Evolutionary conservation across 2,888 invertebrate species (phyloP).

Genomic region (Drosophila trichaetosa): DNA sequence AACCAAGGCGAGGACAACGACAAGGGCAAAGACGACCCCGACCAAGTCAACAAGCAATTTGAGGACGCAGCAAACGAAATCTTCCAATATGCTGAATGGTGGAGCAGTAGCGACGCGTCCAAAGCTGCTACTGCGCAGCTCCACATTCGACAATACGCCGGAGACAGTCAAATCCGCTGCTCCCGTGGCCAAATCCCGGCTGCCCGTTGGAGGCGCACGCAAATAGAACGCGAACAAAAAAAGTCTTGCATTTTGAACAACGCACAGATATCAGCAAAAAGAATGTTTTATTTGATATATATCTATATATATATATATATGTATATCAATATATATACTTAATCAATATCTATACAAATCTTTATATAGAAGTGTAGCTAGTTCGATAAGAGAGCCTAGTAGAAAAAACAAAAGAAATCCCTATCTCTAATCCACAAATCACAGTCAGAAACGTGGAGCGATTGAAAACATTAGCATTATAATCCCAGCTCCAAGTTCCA

Average conservation of each 20-base stretch:
- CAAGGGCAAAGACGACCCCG: slow-evolving; percentile 29
- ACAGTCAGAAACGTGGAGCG: slow-evolving; percentile 56
- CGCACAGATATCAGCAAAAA: slow-evolving; percentile 52
- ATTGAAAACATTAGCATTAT: not conserved
- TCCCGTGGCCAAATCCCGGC: slow-evolving; percentile 41
- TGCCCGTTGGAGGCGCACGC: slow-evolving; percentile 68
- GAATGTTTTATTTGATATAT: slow-evolving; percentile 48
- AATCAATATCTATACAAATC: slow-evolving; percentile 30
- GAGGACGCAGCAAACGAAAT: slow-evolving; percentile 67
- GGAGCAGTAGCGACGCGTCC: slow-evolving; percentile 47
- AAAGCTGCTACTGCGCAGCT: slow-evolving; percentile 81
- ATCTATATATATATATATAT: slow-evolving; percentile 42
- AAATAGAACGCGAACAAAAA: slow-evolving; percentile 45
- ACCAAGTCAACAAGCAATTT: slow-evolving; percentile 50
- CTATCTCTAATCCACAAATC: slow-evolving; percentile 41
- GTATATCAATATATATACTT: slow-evolving; percentile 29
- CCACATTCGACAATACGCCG: slow-evolving; percentile 84
- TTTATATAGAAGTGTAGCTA: slow-evolving; percentile 46
- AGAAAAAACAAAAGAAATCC: slow-evolving; percentile 16
- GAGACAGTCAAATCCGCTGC: slow-evolving; percentile 9
- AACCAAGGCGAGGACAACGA: slow-evolving; percentile 38
- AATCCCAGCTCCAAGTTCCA: slow-evolving; percentile 51
- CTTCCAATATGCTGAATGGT: slow-evolving; percentile 67
- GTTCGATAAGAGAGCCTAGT: slow-evolving; percentile 19
- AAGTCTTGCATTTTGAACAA: slow-evolving; percentile 52